A percentile compares a stretch with the other conserved stretches of the same genome.
Conservation (phyloP, 2,888 invertebrate species). For the Oxystoma pomonae region DNA sequence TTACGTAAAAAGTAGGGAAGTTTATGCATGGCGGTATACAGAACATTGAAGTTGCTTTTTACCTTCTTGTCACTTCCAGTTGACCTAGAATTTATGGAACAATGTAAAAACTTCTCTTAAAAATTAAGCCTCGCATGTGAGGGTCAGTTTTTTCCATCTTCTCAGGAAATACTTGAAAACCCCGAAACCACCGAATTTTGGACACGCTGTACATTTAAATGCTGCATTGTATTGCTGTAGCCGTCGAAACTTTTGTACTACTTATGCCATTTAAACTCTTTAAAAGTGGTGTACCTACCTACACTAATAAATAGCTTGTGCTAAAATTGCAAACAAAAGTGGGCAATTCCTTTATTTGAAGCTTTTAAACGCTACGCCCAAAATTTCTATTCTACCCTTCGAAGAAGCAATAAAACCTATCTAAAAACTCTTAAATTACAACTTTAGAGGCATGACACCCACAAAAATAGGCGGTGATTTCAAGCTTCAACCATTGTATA, state of each 20-base stretch:
- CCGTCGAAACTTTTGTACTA: not conserved
- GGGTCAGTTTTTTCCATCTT: too few relatives aligned
- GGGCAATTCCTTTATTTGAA: not conserved
- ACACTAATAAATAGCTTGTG: not conserved
- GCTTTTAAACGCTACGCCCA: constrained; percentile 22
- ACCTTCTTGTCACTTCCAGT: too few relatives aligned
- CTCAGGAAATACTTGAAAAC: too few relatives aligned
- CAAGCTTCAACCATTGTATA: constrained; percentile 8
- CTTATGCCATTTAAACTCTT: not conserved
- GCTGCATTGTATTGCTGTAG: too few relatives aligned
- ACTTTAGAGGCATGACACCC: constrained; percentile 23
- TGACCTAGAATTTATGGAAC: too few relatives aligned
- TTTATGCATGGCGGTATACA: too few relatives aligned
- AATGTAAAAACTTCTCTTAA: too few relatives aligned
- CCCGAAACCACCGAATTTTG: too few relatives aligned
- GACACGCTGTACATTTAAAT: too few relatives aligned
- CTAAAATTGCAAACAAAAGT: not conserved
- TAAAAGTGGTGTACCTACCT: not conserved
- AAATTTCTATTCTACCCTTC: constrained; percentile 20
- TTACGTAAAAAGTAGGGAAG: too few relatives aligned
- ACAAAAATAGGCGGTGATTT: constrained; percentile 32
- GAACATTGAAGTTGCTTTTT: too few relatives aligned
- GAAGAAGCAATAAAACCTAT: constrained; percentile 19
- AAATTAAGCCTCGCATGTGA: too few relatives aligned
- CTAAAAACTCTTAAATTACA: constrained; percentile 12